These are phyloP conservation scores for Phoxinus phoxinus DNA, from an alignment of 2,113 vertebrate species.

Conservation along the genomic window DNA sequence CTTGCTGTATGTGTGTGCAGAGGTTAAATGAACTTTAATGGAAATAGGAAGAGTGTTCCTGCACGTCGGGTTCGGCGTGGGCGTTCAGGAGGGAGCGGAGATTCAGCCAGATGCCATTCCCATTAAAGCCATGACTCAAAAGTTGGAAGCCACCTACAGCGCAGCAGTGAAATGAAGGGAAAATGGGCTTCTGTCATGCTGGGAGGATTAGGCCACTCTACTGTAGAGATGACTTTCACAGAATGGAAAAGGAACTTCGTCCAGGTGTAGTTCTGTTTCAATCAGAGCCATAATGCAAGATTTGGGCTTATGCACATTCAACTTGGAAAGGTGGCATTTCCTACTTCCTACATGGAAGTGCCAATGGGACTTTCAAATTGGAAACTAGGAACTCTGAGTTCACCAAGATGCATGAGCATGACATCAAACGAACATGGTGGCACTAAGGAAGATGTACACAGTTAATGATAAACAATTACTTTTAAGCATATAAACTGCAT, in stretches of 20 bases:
- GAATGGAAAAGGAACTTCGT: conserved; percentile 45
- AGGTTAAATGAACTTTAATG: conserved; percentile 51
- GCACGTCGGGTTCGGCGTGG: conserved; percentile 3
- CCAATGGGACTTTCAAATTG: not conserved
- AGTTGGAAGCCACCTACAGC: conserved; percentile 59
- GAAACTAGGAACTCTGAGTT: not conserved
- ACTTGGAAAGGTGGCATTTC: not conserved
- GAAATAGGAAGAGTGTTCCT: conserved; percentile 52
- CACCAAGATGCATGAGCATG: not conserved
- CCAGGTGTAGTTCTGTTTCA: conserved; percentile 38
- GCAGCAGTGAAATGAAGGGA: conserved; percentile 46
- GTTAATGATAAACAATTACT: not conserved
- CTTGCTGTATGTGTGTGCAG: conserved; percentile 27
- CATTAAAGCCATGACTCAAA: conserved; percentile 61
- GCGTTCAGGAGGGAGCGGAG: conserved; percentile 37
- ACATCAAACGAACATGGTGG: not conserved
- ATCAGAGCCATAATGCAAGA: not conserved
- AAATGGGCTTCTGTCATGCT: conserved; percentile 56
- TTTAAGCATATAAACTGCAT: not conserved
- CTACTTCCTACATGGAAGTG: not conserved
- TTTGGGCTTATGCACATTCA: not conserved
- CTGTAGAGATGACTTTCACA: conserved; percentile 51
- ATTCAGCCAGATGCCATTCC: conserved; percentile 61
- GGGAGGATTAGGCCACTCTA: conserved; percentile 45
- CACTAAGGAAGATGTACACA: not conserved